These are phyloP conservation scores for Onthophagus sagittarius DNA, from an alignment of 2,888 invertebrate species.

Conservation along the genomic window DNA sequence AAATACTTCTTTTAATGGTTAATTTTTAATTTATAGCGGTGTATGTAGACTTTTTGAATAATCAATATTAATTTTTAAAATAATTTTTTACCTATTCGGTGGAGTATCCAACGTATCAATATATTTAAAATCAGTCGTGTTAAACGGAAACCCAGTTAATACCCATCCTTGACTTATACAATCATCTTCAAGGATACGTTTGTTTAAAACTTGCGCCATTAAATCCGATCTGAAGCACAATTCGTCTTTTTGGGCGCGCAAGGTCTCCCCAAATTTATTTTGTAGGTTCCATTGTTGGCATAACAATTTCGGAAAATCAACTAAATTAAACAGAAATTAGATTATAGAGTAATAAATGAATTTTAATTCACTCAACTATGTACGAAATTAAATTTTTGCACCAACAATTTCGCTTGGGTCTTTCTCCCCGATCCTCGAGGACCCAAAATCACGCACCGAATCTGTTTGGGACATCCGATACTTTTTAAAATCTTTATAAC, in stretches of 20 bases:
- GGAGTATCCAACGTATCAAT: slow-evolving; percentile 58
- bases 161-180: slow-evolving; percentile 62
- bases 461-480: slow-evolving; percentile 52
- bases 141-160: slow-evolving; percentile 57
- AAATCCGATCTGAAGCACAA: slow-evolving; percentile 44
- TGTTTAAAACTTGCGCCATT: slow-evolving; percentile 44
- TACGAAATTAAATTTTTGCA: slow-evolving; percentile 55
- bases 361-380: slow-evolving; percentile 42
- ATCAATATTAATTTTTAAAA: neutral
- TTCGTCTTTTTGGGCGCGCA: slow-evolving; percentile 40
- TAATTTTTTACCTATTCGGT: slow-evolving; percentile 56
- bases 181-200: slow-evolving; percentile 51
- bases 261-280: slow-evolving; percentile 39
- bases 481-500: slow-evolving; percentile 42
- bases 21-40: too few species aligned
- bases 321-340: slow-evolving; percentile 39
- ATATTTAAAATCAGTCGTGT: slow-evolving; percentile 56
- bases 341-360: neutral
- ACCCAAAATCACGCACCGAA: slow-evolving; percentile 59
- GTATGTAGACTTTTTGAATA: too few species aligned
- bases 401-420: slow-evolving; percentile 53
- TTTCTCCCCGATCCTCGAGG: slow-evolving; percentile 57
- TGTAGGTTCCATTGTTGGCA: slow-evolving; percentile 50
- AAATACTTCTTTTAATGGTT: too few species aligned
- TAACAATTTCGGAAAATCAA: slow-evolving; percentile 56